Percentiles rank a stretch among this genome's conserved stretches.
These are phyloP conservation scores for Drosophila orosa DNA, from an alignment of 1,140 invertebrate species.

Conservation along the genomic window DNA sequence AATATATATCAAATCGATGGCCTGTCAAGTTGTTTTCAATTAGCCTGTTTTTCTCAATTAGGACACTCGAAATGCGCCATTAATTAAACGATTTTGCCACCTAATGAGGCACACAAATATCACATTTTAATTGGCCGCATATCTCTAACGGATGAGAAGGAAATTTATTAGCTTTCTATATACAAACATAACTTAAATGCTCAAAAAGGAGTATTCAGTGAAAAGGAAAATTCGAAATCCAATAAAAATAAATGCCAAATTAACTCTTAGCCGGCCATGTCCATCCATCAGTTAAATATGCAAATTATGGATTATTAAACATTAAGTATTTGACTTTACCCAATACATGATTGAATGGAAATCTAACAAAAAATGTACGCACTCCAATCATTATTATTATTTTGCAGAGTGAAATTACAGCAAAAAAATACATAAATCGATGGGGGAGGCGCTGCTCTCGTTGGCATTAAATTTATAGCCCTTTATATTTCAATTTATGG, in stretches of 20 bases:
- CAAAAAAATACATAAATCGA: conserved; percentile 48
- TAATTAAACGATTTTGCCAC: conserved; percentile 63
- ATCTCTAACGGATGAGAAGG: background rate
- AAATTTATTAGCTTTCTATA: conserved; percentile 14
- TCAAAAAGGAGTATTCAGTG: background rate
- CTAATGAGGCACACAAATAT: conserved; percentile 36
- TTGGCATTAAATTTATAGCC: conserved; percentile 52
- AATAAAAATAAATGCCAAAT: conserved; percentile 39
- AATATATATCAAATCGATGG: conserved; percentile 24
- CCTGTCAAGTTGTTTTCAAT: conserved; percentile 57
- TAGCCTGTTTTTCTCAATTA: conserved; percentile 65
- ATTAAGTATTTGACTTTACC: conserved; percentile 71
- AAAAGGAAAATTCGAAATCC: conserved; percentile 14
- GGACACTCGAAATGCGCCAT: conserved; percentile 67
- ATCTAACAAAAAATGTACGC: conserved; percentile 20
- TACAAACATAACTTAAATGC: background rate
- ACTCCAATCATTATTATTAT: conserved; percentile 32
- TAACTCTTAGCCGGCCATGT: conserved; percentile 14
- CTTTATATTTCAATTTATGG: conserved; percentile 76
- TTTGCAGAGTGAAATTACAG: conserved; percentile 52
- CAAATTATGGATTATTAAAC: conserved; percentile 72
- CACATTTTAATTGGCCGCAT: conserved; percentile 36
- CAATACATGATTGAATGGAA: conserved; percentile 51
- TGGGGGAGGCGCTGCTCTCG: background rate
- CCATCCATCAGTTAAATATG: conserved; percentile 49